phyloP scores from a whole-genome alignment of 2,797 vertebrate genomes.

The Dermochelys coriacea region DNA sequence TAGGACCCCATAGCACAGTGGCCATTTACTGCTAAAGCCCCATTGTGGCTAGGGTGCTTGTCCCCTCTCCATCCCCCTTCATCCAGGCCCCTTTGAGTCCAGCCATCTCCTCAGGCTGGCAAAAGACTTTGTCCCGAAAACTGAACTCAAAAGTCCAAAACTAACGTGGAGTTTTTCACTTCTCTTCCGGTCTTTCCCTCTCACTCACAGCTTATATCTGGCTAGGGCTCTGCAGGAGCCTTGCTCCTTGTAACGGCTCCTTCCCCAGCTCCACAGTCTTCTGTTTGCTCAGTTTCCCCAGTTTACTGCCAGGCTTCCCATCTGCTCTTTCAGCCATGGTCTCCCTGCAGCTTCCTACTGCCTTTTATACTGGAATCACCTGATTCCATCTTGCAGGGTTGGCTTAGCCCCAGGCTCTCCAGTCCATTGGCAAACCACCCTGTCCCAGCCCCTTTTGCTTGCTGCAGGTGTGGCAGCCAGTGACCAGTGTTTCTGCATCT shows the following conservation, averaged over 20 bases:
- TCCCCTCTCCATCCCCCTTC: too few relatives aligned
- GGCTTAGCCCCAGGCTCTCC: too few relatives aligned
- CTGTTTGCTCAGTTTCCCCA: background rate
- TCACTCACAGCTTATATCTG: background rate
- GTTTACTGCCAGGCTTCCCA: background rate
- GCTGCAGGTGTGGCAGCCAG: background rate
- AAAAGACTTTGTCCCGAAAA: too few relatives aligned
- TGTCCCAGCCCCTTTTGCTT: background rate
- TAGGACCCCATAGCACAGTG: background rate
- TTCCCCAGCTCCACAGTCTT: background rate
- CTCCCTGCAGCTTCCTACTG: background rate
- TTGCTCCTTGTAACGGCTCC: background rate
- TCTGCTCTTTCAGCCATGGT: too few relatives aligned
- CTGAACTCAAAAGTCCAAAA: too few relatives aligned
- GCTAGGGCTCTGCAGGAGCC: too few relatives aligned
- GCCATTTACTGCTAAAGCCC: too few relatives aligned
- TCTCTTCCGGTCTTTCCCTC: background rate
- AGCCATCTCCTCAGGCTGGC: too few relatives aligned
- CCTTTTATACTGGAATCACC: background rate
- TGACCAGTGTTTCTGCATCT: background rate
- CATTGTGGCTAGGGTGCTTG: too few relatives aligned
- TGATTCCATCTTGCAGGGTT: background rate
- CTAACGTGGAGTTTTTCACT: background rate
- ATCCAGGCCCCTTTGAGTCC: too few relatives aligned
- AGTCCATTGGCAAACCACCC: too few relatives aligned